Base-by-base conservation (phyloP, 1,140 invertebrate species). In the Adelges cooleyi region DNA sequence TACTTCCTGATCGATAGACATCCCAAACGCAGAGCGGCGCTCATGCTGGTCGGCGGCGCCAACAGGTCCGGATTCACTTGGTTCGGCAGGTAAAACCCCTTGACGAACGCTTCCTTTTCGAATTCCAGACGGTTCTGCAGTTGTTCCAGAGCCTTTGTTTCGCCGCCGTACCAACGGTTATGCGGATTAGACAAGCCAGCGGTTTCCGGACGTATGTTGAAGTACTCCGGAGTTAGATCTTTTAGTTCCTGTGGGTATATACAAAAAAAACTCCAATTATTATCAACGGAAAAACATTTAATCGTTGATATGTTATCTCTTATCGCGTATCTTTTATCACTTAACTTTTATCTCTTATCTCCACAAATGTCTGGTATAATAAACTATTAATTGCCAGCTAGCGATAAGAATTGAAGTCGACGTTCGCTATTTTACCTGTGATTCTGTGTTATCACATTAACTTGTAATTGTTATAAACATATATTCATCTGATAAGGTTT, bases 41-140 rank as follows among this genome's bases (percentile, higher is more conserved):
- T 86, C 69, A 86, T 74, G 40, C 84, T 85, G 66, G 84, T 79
- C 0, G 86, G 82, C 18, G 80, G 79, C 0, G 83, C 83, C 22
- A 83, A 71, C 23, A 88, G 76, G 68, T 87, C 84, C 0, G 86
- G 86, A 68, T 77, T 78, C 2, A 79, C 78, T 72, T 86, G 84
- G 65, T 86, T 86, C 1, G 85, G 84, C 68, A 86, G 72, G 38
- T 69, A 71, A 65, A 69, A 67, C 53, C 71, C 70, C 69, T 70
- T 67, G 71, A 76, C 73, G 67, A 84, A 84, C 0, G 82, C 81
- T 27, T 80, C 75, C 71, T 84, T 82, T 33, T 67, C 52, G 15
- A 23, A 42, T 6, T 42, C 53, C 10, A 67, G 44, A 18, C 52
- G 51, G 11, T 48, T 29, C 3, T 22, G 22, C 0, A 83, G 75